Evolutionary conservation across 2,888 invertebrate species (phyloP).

Genomic region (Platerodrilus igneus): DNA sequence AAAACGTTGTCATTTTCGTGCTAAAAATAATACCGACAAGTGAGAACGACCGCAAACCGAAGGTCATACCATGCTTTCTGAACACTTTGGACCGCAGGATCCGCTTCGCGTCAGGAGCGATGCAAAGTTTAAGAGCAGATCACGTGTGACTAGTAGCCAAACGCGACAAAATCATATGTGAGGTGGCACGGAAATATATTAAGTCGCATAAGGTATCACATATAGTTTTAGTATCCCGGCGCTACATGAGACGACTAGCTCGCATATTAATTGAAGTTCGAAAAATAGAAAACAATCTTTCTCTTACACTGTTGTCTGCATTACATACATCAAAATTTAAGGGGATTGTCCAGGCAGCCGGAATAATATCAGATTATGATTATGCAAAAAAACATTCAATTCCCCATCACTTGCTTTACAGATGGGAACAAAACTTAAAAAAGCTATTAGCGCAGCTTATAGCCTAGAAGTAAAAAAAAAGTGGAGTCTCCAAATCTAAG

Average conservation of each 20-base stretch:
- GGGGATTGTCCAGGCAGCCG: conserved; percentile 7
- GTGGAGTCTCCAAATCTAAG: too few species aligned
- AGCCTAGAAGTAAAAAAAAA: conserved; percentile 13
- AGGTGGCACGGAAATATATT: conserved; percentile 20
- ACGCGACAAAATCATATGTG: conserved; percentile 25
- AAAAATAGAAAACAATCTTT: conserved; percentile 8
- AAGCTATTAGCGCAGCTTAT: conserved; percentile 12
- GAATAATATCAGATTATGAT: conserved; percentile 13
- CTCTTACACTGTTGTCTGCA: conserved; percentile 4
- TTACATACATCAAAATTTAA: conserved; percentile 12
- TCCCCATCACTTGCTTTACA: conserved; percentile 17
- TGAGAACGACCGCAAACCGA: conserved; percentile 15
- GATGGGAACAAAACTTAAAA: conserved; percentile 16
- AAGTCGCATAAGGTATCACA: conserved; percentile 24
- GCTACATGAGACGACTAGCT: conserved; percentile 15
- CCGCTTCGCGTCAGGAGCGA: conserved; percentile 18
- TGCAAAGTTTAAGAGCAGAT: conserved; percentile 17
- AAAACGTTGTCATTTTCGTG: conserved; percentile 19
- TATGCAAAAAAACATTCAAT: conserved; percentile 7
- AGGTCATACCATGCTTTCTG: conserved; percentile 16
- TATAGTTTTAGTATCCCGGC: conserved; percentile 21
- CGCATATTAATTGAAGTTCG: conserved; percentile 11
- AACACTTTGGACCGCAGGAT: conserved; percentile 25
- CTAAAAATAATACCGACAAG: too few species aligned
- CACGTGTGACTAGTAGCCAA: conserved; percentile 24